Conservation (phyloP, 2,888 invertebrate genomes). For the Hedychridium roseum region DNA sequence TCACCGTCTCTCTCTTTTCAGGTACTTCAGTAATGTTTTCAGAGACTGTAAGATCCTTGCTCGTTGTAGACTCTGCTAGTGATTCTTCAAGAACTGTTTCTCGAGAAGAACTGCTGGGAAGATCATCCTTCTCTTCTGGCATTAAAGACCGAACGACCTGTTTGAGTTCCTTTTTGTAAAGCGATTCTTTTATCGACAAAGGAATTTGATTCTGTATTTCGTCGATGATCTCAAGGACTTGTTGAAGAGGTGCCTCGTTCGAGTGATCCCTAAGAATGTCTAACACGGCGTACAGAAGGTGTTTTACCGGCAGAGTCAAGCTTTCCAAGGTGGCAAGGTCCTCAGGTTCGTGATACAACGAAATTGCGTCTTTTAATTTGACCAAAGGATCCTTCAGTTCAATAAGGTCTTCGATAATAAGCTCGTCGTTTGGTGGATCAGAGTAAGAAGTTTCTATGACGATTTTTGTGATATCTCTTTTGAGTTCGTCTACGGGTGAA, state of each 20-base stretch:
- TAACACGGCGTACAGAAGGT: slow-evolving; percentile 38
- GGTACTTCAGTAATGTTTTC: not conserved
- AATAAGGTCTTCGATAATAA: slow-evolving; percentile 40
- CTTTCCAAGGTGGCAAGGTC: slow-evolving; percentile 39
- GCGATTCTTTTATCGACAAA: slow-evolving; percentile 42
- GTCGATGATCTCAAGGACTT: slow-evolving; percentile 42
- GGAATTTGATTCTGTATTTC: slow-evolving; percentile 49
- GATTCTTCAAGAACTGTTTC: slow-evolving; percentile 30
- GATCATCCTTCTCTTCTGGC: slow-evolving; percentile 22
- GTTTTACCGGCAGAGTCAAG: slow-evolving; percentile 40
- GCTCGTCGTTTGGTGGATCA: slow-evolving; percentile 45
- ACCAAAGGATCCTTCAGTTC: slow-evolving; percentile 43
- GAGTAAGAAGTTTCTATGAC: slow-evolving; percentile 47
- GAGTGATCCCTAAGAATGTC: slow-evolving; percentile 31
- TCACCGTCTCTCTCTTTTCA: not conserved
- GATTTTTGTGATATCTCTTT: slow-evolving; percentile 40
- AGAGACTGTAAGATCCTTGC: not conserved
- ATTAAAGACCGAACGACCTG: slow-evolving; percentile 37
- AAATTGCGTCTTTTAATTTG: slow-evolving; percentile 36
- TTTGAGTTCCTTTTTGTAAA: slow-evolving; percentile 42
- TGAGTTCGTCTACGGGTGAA: slow-evolving; percentile 38
- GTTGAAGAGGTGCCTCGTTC: slow-evolving; percentile 31
- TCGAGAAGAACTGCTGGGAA: slow-evolving; percentile 1
- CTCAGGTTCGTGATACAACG: slow-evolving; percentile 37
- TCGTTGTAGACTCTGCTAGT: slow-evolving; percentile 14